Evolutionary conservation across 1,140 invertebrate genomes (phyloP).

Genomic region (Lasioglossum baleicum): DNA sequence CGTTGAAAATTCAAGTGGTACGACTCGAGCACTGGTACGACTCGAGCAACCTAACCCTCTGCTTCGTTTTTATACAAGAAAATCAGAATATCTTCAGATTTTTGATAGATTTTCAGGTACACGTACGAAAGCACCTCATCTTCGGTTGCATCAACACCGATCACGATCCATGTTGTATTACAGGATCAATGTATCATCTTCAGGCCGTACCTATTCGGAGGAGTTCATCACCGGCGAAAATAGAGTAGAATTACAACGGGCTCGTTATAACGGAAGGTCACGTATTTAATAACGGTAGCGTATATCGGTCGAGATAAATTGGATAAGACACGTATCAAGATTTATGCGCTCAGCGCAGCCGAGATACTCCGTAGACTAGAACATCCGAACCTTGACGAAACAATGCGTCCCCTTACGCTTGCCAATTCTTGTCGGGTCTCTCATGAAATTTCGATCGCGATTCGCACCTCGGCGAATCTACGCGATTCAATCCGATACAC

Average conservation of each 20-base stretch:
- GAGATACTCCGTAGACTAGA: slow-evolving; percentile 1
- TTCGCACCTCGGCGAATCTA: background rate
- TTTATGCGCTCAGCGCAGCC: slow-evolving; percentile 47
- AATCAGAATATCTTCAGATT: too few species aligned
- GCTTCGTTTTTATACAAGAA: too few species aligned
- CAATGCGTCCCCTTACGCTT: background rate
- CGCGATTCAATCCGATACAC: slow-evolving; percentile 5
- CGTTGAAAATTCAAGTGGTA: too few species aligned
- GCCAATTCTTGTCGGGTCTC: background rate
- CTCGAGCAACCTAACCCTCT: too few species aligned
- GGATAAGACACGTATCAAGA: slow-evolving; percentile 62
- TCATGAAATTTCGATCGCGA: background rate
- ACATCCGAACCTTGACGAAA: slow-evolving; percentile 23
- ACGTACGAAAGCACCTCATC: background rate
- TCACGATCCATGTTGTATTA: background rate
- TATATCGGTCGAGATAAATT: slow-evolving; percentile 58
- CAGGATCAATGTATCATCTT: background rate
- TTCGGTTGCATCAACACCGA: background rate
- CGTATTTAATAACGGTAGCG: slow-evolving; percentile 61
- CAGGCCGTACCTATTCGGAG: slow-evolving; percentile 2
- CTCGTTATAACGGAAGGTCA: slow-evolving; percentile 45
- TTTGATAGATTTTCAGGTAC: too few species aligned
- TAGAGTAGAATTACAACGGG: slow-evolving; percentile 25
- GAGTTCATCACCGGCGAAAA: slow-evolving; percentile 47
- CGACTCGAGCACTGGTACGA: too few species aligned